Conservation (phyloP, 2,113 vertebrate genomes). For the Myocastor coypus region DNA sequence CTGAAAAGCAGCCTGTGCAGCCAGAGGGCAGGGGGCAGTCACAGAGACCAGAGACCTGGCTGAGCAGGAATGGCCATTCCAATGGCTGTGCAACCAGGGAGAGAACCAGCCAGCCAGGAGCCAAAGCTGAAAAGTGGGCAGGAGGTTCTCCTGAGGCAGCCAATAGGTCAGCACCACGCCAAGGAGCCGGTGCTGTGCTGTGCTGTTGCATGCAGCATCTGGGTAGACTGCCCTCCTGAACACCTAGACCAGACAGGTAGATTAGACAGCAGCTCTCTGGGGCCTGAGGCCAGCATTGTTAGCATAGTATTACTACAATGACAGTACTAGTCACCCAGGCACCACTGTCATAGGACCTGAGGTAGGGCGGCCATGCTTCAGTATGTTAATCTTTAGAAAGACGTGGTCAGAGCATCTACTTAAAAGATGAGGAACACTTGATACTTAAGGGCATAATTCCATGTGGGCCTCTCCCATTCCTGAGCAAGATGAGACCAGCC, state of each 20-base stretch:
- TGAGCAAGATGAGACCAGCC: neutral
- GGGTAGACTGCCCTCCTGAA: neutral
- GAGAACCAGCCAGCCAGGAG: neutral
- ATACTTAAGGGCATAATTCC: neutral
- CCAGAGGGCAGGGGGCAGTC: neutral
- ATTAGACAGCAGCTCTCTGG: neutral
- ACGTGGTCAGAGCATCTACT: neutral
- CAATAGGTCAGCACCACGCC: accelerated
- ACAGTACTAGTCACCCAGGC: neutral
- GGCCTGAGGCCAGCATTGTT: neutral
- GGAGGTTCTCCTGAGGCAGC: neutral
- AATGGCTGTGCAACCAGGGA: neutral
- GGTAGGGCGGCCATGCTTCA: neutral
- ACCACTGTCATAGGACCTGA: neutral
- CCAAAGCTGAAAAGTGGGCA: no score
- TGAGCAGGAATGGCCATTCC: neutral
- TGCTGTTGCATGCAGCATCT: accelerated
- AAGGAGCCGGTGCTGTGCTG: neutral
- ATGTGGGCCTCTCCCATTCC: neutral
- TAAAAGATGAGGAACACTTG: no score
- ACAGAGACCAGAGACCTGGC: neutral
- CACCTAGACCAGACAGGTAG: accelerated
- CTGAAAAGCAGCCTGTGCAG: neutral
- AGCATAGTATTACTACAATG: neutral
- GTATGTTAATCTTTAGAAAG: neutral